phyloP scores from a whole-genome alignment of 1,140 invertebrate species.

The Drosophila kanapiae region DNA sequence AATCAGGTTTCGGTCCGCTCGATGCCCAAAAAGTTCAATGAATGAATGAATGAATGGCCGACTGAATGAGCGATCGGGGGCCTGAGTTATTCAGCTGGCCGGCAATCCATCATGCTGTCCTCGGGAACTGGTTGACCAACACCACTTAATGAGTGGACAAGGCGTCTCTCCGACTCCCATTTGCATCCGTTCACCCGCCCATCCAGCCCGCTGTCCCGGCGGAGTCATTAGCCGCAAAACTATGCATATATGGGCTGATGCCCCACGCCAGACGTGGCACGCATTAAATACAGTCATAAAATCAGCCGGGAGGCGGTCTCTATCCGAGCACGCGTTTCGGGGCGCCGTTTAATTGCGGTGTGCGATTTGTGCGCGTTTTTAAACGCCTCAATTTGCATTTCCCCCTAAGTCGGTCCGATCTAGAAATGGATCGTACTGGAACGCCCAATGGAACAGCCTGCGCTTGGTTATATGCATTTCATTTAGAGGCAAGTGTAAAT shows the following conservation, averaged over 20 bases:
- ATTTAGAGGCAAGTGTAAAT: constrained; percentile 60
- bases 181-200: constrained; percentile 34
- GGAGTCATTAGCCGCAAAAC: constrained; percentile 61
- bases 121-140: constrained; percentile 46
- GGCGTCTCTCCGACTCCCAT: constrained; percentile 36
- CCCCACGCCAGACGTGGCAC: constrained; percentile 45
- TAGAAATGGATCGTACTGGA: constrained; percentile 53
- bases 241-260: constrained; percentile 44
- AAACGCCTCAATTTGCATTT: constrained; percentile 65
- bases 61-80: constrained; percentile 53
- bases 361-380: constrained; percentile 53
- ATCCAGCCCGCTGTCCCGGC: constrained; percentile 4
- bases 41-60: constrained; percentile 51
- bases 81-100: constrained; percentile 23
- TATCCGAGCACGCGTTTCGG: constrained; percentile 43
- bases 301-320: constrained; percentile 26
- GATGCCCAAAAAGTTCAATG: constrained; percentile 21
- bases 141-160: constrained; percentile 63
- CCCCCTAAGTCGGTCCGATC: constrained; percentile 22
- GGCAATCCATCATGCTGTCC: constrained; percentile 64
- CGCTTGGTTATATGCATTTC: constrained; percentile 42
- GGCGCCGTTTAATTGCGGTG: constrained; percentile 71
- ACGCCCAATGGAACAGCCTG: constrained; percentile 36
- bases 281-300: constrained; percentile 66
- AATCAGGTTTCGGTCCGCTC: constrained; percentile 37